These are phyloP conservation scores for Acanthurus tractus DNA, from an alignment of 2,797 vertebrate species.

Conservation along the genomic window DNA sequence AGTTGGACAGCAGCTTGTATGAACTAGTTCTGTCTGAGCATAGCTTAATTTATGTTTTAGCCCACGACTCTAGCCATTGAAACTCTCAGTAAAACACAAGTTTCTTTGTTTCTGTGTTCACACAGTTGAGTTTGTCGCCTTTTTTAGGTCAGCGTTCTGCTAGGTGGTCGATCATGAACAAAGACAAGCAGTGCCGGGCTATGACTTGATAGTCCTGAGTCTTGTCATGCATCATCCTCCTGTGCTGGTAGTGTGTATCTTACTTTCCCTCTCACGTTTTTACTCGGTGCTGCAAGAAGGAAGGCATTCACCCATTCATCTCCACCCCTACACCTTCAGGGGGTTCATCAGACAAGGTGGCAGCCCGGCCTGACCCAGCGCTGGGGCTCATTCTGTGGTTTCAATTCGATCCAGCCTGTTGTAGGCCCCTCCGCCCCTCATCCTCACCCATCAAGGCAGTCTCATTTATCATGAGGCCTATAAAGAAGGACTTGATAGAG, in stretches of 20 bases:
- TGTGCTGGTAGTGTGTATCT: conserved; percentile 27
- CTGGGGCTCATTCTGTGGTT: conserved; percentile 64
- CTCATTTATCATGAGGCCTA: conserved; percentile 79
- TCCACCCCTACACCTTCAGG: conserved; percentile 69
- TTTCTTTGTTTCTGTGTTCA: not conserved
- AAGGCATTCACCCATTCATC: conserved; percentile 70
- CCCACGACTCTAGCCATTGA: not conserved
- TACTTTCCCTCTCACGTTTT: conserved; percentile 35
- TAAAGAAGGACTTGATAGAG: conserved; percentile 83
- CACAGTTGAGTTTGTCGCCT: not conserved
- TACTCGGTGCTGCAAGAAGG: conserved; percentile 34
- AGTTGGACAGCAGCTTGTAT: rapidly evolving
- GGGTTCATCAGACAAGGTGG: conserved; percentile 75
- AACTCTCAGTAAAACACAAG: not conserved
- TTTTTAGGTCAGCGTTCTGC: conserved; percentile 8
- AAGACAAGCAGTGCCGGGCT: conserved; percentile 15
- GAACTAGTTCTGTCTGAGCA: not conserved
- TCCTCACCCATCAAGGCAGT: conserved; percentile 69
- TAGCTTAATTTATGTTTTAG: not conserved
- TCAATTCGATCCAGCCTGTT: conserved; percentile 67
- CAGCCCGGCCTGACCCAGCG: conserved; percentile 44
- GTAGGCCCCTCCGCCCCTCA: conserved; percentile 61
- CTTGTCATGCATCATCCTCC: conserved; percentile 38
- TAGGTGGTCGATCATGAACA: conserved; percentile 11
- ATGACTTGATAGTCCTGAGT: conserved; percentile 33